Conservation (phyloP, 2,113 vertebrate species). For the Monopterus albus region DNA sequence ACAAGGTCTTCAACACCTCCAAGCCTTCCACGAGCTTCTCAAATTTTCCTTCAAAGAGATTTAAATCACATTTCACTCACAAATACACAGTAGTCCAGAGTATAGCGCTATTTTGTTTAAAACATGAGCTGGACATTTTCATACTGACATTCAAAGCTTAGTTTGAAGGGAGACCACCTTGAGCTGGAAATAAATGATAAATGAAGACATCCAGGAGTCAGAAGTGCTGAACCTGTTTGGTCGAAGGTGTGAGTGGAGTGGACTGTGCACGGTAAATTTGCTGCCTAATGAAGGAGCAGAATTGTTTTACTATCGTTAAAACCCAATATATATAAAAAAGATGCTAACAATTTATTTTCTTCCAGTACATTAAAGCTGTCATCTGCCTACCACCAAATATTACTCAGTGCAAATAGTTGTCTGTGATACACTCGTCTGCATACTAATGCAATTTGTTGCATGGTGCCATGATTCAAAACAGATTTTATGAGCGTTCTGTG, state of each 20-base stretch:
- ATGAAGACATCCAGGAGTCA: not conserved
- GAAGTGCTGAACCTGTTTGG: slow-evolving; percentile 6
- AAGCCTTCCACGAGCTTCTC: too few relatives aligned
- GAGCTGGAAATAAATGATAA: slow-evolving; percentile 3
- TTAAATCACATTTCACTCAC: too few relatives aligned
- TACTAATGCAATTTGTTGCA: not conserved
- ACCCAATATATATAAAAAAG: not conserved
- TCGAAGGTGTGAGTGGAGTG: not conserved
- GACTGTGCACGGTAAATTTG: not conserved
- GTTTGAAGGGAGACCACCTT: not conserved
- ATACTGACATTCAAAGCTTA: not conserved
- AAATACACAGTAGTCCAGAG: too few relatives aligned
- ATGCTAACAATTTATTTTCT: not conserved
- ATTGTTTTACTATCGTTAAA: not conserved
- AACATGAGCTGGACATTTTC: too few relatives aligned
- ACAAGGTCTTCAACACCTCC: too few relatives aligned
- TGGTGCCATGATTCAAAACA: not conserved
- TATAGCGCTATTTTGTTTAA: too few relatives aligned
- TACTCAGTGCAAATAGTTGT: not conserved
- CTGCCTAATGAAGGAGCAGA: not conserved
- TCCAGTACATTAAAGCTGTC: not conserved
- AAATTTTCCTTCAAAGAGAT: too few relatives aligned
- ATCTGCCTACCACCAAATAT: slow-evolving; percentile 1
- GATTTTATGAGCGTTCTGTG: not conserved
- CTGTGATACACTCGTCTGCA: not conserved